Base-by-base conservation (phyloP, 2,797 vertebrate species). In the Tapirus indicus region DNA sequence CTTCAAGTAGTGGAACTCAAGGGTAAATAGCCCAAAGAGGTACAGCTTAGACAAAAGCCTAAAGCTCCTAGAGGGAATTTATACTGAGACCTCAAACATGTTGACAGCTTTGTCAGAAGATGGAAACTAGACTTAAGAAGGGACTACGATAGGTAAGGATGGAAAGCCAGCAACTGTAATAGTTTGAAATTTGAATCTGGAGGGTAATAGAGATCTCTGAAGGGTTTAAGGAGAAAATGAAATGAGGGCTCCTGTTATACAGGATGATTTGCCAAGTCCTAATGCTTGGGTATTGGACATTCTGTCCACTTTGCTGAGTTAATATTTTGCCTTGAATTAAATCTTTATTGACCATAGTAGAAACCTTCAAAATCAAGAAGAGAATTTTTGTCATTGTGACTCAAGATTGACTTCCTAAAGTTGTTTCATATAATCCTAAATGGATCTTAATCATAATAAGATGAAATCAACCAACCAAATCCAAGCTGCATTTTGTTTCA, bases 361-460 rank as follows among this genome's bases (percentile, higher is more conserved):
- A 83, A 91, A 68, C 64, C 62, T 86, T 66, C 62, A 85, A 91
- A 91, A 93, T 62, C 62, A 94, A 29, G 47, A 94, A 88, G 62
- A 92, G 78, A 74, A 71, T 69, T 88, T 88, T 94, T 75, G 49
- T 94, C 64, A 79, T 90, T 91, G 21, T 86, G 68, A 77, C 16
- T 25, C 52, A 95, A 83, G n/a, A 92, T 72, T 94, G 25, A 93
- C 41, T 91, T 95, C 41, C 44, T 83, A 68, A 95, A 92, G 52
- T 91, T 91, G 86, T 83, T 83, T 92, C 18, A 64, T 86, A 3
- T 41, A 72, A 66, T 77, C 41, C 58, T 86, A 82, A 94, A 69
- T 94, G 69, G 49, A 60, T 96, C 10, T 78, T 92, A 88, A 71
- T 88, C 69, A 91, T 54, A 88, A 47, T 56, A 68, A 58, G 18